Base-by-base conservation (phyloP, 2,113 vertebrate species). In the Redunca redunca region DNA sequence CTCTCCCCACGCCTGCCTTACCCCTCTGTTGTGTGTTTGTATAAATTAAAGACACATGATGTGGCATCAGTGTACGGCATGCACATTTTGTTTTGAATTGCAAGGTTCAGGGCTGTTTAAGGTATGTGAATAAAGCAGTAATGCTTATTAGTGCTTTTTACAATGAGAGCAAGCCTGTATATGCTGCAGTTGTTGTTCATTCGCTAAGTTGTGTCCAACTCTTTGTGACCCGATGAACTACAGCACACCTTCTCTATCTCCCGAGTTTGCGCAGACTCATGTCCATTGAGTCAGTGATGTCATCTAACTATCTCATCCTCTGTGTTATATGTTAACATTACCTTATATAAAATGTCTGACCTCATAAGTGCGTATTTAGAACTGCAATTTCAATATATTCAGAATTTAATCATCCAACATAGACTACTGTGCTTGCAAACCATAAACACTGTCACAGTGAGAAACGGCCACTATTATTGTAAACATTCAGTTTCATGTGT, bases 301-400 rank as follows among this genome's bases (percentile, higher is more conserved):
- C 71, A 26, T 74, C 67, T 12, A 71, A 40, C 71, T 43, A 4
- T 26, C 40, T 43, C 71, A 43, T 77, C 71, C 23, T 77, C 40
- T 77, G 40, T 77, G 67, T 74, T 12, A 74, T 5, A 71, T 25
- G n/a, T 74, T 74, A 74, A 74, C 67, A 74, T 40, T 74, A n/a
- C n/a, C 46, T 62, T 92, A 74, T 43, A 21, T 93, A 85, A 88
- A 88, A 33, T 74, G 23, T 48, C 60, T 94, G 43, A 36, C 55
- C n/a, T 78, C 13, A 14, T 82, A 67, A 87, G 15, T 58, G 53
- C 92, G 25, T 95, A 14, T 93, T 85, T 64, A 91, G 81, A 95
- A n/a, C 28, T 71, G 3, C 12, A 90, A 7, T 90, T 85, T 92
- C 83, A 90, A 33, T 46, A 26, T 78, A 78, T 28, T 43, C 53